phyloP scores from a whole-genome alignment of 2,113 vertebrate genomes.

The Psilopogon haemacephalus region DNA sequence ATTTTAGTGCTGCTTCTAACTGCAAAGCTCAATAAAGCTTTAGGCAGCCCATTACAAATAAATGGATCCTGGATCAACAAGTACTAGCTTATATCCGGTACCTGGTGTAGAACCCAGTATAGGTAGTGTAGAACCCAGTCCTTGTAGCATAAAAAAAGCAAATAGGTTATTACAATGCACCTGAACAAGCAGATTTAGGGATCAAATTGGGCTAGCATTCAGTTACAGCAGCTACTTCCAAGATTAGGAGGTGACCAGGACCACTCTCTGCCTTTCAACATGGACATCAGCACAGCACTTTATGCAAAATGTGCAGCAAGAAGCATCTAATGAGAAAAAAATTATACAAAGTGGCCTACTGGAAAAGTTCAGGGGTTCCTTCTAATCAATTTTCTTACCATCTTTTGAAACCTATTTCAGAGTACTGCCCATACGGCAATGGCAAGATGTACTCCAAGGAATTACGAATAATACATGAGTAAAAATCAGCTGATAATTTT shows the following conservation, averaged over 20 bases:
- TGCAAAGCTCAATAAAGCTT: neutral
- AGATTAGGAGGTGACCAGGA: neutral
- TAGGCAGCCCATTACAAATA: neutral
- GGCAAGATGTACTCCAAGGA: neutral
- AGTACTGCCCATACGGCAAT: neutral
- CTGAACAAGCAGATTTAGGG: neutral
- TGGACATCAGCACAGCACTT: neutral
- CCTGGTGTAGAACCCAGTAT: neutral
- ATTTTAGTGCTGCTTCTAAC: neutral
- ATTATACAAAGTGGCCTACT: neutral
- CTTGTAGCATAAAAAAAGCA: no score
- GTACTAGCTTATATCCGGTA: neutral
- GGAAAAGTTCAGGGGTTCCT: neutral
- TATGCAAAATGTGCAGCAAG: neutral
- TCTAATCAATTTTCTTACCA: neutral
- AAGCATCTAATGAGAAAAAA: neutral
- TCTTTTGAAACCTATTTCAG: neutral
- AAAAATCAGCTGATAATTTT: neutral
- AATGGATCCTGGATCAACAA: neutral
- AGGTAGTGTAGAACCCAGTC: neutral
- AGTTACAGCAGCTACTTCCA: neutral
- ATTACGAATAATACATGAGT: neutral
- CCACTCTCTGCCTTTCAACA: neutral
- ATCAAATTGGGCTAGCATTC: neutral
- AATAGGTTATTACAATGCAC: neutral